Percentiles rank a stretch among this genome's conserved stretches.
Evolutionary conservation across 1,140 invertebrate genomes (phyloP).

Genomic region (Camponotus vicinus): DNA sequence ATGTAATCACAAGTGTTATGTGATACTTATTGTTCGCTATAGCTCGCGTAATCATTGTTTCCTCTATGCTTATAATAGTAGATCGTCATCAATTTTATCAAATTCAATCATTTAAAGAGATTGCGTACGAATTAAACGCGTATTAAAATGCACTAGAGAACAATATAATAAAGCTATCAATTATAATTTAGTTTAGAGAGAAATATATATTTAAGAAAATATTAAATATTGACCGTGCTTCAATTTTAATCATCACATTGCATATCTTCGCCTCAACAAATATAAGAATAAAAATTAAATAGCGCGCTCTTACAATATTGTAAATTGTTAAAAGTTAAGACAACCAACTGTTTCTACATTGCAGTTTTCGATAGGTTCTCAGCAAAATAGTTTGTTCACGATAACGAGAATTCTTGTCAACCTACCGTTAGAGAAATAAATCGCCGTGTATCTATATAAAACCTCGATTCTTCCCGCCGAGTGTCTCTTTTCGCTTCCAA

Average conservation of each 20-base stretch:
- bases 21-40: slow-evolving; percentile 49
- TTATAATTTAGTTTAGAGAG: not conserved
- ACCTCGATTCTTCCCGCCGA: slow-evolving; percentile 60
- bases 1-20: slow-evolving; percentile 35
- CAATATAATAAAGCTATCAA: not conserved
- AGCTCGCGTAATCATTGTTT: slow-evolving; percentile 17
- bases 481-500: slow-evolving; percentile 58
- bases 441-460: slow-evolving; percentile 55
- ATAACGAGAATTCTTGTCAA: slow-evolving; percentile 63
- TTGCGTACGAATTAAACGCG: not conserved
- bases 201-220: too few relatives aligned
- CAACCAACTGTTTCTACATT: not conserved
- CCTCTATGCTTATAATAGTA: not conserved
- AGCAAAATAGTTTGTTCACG: slow-evolving; percentile 37
- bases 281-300: too few relatives aligned
- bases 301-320: not conserved
- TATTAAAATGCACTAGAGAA: not conserved
- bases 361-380: slow-evolving; percentile 24
- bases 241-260: too few relatives aligned
- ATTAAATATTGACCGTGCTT: too few relatives aligned
- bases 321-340: slow-evolving; percentile 6
- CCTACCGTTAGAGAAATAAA: slow-evolving; percentile 61
- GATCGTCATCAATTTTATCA: not conserved
- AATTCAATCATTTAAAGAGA: not conserved
- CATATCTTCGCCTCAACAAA: too few relatives aligned